Evolutionary conservation across 2,113 vertebrate species (phyloP).

Genomic region (Laticauda laticaudata): DNA sequence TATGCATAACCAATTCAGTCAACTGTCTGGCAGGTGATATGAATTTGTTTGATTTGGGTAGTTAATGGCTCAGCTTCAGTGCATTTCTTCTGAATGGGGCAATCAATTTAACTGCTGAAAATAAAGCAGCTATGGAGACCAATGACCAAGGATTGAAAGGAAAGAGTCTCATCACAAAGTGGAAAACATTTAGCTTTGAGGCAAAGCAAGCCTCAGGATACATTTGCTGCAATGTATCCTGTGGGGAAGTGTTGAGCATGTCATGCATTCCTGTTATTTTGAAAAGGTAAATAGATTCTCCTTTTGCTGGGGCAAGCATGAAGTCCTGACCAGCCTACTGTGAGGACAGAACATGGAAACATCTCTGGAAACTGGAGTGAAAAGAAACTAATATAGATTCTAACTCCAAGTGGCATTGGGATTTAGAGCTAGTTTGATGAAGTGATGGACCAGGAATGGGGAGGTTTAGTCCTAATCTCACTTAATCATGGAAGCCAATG

Average conservation of each 20-base stretch:
- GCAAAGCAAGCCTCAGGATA: background rate
- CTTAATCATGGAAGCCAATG: background rate
- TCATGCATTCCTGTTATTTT: background rate
- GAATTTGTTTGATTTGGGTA: background rate
- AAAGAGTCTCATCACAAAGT: background rate
- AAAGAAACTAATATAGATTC: background rate
- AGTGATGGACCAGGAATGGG: background rate
- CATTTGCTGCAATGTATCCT: background rate
- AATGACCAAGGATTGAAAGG: background rate
- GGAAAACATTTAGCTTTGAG: background rate
- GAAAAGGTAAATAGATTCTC: background rate
- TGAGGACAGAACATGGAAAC: background rate
- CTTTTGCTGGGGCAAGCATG: background rate
- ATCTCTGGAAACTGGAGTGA: background rate
- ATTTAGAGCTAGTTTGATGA: background rate
- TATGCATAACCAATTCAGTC: background rate
- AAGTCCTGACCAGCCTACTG: background rate
- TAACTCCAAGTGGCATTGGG: background rate
- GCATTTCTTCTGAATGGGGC: background rate
- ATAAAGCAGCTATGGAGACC: background rate
- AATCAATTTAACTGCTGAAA: background rate
- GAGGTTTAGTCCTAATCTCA: background rate
- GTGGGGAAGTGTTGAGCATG: background rate
- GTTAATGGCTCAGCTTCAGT: background rate
- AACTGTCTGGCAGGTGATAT: background rate